Evolutionary conservation across 2,797 vertebrate species (phyloP).

Genomic region (Chelon labrosus): DNA sequence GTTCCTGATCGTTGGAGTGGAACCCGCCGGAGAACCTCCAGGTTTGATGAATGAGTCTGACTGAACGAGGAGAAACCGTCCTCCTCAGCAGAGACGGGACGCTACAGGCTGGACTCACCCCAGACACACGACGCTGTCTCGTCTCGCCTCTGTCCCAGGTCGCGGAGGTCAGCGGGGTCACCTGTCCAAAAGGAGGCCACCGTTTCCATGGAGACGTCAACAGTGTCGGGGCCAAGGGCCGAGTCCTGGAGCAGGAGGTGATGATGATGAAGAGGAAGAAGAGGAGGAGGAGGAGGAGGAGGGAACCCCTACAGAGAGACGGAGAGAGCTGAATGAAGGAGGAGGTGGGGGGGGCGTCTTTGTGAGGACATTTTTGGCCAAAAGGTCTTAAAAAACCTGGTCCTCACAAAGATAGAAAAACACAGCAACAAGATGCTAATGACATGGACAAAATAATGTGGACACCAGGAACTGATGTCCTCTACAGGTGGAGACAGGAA

Average conservation of each 20-base stretch:
- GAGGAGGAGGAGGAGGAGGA: slow-evolving; percentile 1
- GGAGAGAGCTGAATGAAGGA: slow-evolving; percentile 23
- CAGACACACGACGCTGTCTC: slow-evolving; percentile 51
- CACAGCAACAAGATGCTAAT: neutral
- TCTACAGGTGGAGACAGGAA: neutral
- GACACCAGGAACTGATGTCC: neutral
- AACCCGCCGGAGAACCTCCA: too few species aligned
- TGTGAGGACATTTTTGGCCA: slow-evolving; percentile 5
- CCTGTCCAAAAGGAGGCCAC: slow-evolving; percentile 87
- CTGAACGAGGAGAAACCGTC: neutral
- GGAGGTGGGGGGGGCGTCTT: slow-evolving; percentile 22
- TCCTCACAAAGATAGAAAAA: too few species aligned
- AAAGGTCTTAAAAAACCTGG: too few species aligned
- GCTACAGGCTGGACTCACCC: slow-evolving; percentile 66
- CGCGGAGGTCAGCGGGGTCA: slow-evolving; percentile 83
- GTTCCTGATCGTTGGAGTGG: neutral
- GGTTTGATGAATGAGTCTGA: slow-evolving; percentile 35
- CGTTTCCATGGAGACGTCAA: slow-evolving; percentile 92
- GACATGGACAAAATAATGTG: too few species aligned
- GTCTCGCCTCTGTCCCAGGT: slow-evolving; percentile 61
- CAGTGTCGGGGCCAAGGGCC: slow-evolving; percentile 72
- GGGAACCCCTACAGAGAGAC: slow-evolving; percentile 41
- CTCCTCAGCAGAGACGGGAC: too few species aligned
- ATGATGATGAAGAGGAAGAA: slow-evolving; percentile 8
- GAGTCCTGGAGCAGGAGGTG: slow-evolving; percentile 82